Conservation (phyloP, 2,888 invertebrate species). For the Drosophila leonis region DNA sequence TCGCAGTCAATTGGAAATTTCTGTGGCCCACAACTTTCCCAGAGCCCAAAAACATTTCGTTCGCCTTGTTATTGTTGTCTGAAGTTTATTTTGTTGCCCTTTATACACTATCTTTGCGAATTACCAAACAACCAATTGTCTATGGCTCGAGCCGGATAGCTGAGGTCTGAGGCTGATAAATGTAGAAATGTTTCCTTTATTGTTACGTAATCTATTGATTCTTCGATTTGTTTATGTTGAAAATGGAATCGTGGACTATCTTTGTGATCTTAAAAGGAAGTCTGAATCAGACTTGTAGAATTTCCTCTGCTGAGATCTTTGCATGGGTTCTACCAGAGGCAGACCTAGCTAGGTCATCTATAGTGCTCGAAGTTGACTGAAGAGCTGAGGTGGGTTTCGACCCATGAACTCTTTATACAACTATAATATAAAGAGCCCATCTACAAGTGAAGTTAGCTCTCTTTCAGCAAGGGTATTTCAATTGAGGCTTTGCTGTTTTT, state of each 20-base stretch:
- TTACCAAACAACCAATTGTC: background rate
- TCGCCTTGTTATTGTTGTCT: conserved; percentile 13
- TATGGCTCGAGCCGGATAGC: background rate
- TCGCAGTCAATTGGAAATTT: conserved; percentile 80
- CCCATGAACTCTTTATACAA: background rate
- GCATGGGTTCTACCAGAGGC: too few species aligned
- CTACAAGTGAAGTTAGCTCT: background rate
- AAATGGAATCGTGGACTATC: background rate
- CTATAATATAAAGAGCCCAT: background rate
- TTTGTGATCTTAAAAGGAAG: background rate
- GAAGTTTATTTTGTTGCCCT: conserved; percentile 5
- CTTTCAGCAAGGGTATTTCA: conserved; percentile 1
- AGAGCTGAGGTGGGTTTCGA: background rate
- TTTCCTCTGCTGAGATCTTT: background rate
- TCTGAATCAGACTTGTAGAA: background rate
- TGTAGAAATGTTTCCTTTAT: background rate
- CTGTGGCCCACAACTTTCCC: conserved; percentile 20
- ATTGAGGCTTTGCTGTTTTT: conserved; percentile 3
- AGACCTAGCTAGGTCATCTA: background rate
- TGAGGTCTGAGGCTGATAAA: background rate
- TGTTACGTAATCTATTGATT: background rate
- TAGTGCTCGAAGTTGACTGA: background rate
- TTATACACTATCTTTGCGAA: conserved; percentile 1
- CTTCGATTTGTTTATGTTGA: background rate
- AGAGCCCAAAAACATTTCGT: conserved; percentile 10